phyloP scores from a whole-genome alignment of 2,888 invertebrate genomes.

The Hypsopygia costalis region DNA sequence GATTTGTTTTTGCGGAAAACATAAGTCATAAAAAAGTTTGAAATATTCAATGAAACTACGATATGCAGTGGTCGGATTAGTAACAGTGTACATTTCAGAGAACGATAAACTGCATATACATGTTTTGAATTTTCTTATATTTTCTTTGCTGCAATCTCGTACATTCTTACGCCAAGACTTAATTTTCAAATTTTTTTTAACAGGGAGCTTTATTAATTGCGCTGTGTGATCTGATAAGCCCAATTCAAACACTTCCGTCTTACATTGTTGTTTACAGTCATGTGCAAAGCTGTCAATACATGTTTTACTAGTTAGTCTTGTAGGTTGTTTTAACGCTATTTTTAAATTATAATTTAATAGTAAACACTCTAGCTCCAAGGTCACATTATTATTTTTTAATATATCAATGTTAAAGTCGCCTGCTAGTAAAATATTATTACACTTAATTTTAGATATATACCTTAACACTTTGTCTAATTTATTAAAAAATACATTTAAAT shows the following conservation, averaged over 20 bases:
- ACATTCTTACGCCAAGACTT: conserved; percentile 1
- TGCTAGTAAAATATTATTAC: not conserved
- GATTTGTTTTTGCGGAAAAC: not conserved
- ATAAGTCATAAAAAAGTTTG: conserved; percentile 1
- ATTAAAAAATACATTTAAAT: not conserved
- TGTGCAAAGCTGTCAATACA: conserved; percentile 14
- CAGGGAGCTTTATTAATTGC: conserved; percentile 4
- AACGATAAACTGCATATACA: conserved; percentile 1
- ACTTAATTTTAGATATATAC: not conserved
- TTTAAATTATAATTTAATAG: conserved; percentile 12
- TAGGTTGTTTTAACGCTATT: conserved; percentile 10
- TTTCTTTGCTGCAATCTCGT: conserved; percentile 2
- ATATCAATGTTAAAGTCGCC: conserved; percentile 3
- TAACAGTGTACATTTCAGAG: conserved; percentile 1
- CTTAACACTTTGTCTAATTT: conserved; percentile 2
- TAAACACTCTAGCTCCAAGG: conserved; percentile 11
- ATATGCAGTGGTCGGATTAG: conserved; percentile 5
- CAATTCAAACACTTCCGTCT: conserved; percentile 6
- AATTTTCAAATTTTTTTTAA: not conserved
- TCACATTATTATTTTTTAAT: conserved; percentile 6
- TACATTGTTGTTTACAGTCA: conserved; percentile 6
- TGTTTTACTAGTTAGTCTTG: conserved; percentile 10
- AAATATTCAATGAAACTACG: not conserved
- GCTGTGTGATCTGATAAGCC: conserved; percentile 12
- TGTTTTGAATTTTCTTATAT: conserved; percentile 7